Evolutionary conservation across 2,113 vertebrate genomes (phyloP).

Genomic region (Eulacestoma nigropectus): DNA sequence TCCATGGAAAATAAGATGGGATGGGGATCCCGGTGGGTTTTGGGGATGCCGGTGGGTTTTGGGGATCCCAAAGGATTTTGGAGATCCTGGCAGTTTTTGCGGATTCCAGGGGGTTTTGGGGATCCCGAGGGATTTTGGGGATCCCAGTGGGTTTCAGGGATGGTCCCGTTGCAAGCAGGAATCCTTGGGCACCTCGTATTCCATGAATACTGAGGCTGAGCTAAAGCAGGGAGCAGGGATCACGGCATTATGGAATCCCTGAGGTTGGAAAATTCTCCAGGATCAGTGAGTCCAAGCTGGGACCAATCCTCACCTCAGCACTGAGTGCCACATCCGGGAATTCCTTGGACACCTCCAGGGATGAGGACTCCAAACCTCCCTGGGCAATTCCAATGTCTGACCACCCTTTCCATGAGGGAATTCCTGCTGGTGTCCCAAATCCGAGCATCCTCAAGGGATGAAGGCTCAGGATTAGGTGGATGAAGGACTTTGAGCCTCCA

Average conservation of each 20-base stretch:
- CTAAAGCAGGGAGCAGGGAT: not conserved
- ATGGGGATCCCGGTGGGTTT: fast-evolving
- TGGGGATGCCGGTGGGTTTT: not conserved
- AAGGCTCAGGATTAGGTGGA: fast-evolving
- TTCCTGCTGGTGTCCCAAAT: not conserved
- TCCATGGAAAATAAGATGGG: not conserved
- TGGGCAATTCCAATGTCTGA: not conserved
- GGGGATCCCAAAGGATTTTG: not conserved
- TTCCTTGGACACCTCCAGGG: not conserved
- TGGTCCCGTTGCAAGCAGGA: fast-evolving
- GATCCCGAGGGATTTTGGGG: not conserved
- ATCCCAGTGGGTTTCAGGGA: not conserved
- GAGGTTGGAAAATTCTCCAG: not conserved
- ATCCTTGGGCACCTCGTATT: not conserved
- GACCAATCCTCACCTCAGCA: fast-evolving
- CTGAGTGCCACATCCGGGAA: not conserved
- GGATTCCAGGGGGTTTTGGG: not conserved
- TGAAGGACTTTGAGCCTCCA: not conserved
- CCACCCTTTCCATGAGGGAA: not conserved
- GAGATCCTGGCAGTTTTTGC: not conserved
- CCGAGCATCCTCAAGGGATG: not conserved
- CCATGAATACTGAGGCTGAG: fast-evolving
- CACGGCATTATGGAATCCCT: not conserved
- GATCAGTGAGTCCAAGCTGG: fast-evolving
- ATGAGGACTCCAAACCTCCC: fast-evolving